Evolutionary conservation across 2,888 invertebrate genomes (phyloP), one percentile per base, ranked within the genome.

Genomic region (Caradrina clavipalpis): DNA sequence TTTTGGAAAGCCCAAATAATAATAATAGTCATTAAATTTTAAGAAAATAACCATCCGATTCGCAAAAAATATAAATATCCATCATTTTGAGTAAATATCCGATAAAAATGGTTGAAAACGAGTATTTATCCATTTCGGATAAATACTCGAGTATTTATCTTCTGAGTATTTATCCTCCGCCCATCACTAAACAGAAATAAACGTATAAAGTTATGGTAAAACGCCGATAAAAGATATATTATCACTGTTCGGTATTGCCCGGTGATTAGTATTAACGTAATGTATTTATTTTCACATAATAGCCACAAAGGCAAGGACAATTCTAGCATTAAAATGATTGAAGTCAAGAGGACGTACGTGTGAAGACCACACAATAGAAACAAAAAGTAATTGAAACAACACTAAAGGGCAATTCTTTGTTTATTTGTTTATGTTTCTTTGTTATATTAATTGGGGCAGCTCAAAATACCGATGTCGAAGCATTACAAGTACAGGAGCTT

Each of bases 241-340:
- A 26, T 26, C 26, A 26, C 26, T 26, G 26, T 67, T 19, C 31
- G 49, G 65, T 65, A 82, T 53, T 69, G 68, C n/a, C 61, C 42
- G 7, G 19, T 59, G 47, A 69, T 82, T 55, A 72, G 35, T 80
- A 82, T 65, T 75, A 58, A 59, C 67, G 67, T 64, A 50, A 45
- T 59, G 64, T 51, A 39, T 64, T 54, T 64, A 67, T 69, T 81
- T 57, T 65, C 57, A 70, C 19, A 62, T 60, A 69, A 61, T 64
- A 61, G 53, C 45, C 11, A 57, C 76, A 50, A 50, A 39, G 21
- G 42, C 57, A 80, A 76, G 57, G 63, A 55, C 54, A 61, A 21
- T 51, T 61, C 31, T 47, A 60, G 54, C 57, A 75, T 59, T 31
- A 50, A 60, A 45, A 45, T 17, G 31, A 54, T 54, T 49, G 45